Base-by-base conservation (phyloP, 2,113 vertebrate genomes). In the Pica pica region DNA sequence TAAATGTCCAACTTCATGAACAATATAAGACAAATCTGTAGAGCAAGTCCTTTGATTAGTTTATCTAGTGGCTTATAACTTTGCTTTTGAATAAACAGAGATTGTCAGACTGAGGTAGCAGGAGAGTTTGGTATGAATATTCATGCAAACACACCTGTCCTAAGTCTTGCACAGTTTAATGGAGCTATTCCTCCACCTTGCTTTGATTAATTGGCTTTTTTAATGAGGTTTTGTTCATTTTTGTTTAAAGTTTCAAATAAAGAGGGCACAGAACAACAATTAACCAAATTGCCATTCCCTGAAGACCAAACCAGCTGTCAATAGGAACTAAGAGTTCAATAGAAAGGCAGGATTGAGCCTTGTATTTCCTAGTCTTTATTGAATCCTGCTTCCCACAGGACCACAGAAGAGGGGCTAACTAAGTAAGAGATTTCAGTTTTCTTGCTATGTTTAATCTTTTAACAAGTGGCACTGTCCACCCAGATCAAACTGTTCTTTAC, bases 11-110 rank as follows among this genome's bases (percentile, higher is more conserved):
- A 16, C 53, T 86, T 93, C 60, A 68, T 84, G 90, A 95, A 88
- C 73, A 87, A 60, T 83, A 74, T 78, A 64, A 71, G 75, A 76
- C 26, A 95, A 76, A 90, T 50, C 59, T 70, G 59, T 47, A 83
- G 35, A 86, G 64, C 37, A 86, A 63, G 39, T 83, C 44, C 37
- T 96, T 89, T 88, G 79, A 88, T 93, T 93, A 90, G 68, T 93
- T 95, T 86, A 89, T 68, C 64, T 81, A 60, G 64, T 81, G 60
- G 16, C 57, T 90, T 90, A 49, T 86, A 84, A 81, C 73, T 68
- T 93, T 7, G 4, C 18, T 93, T 93, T 86, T 83, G 52, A 87
- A 92, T 78, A 94, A 92, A 41, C 46, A 59, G 37, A 55, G 27
- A 9, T 71, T 93, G 37, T 87, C 53, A 71, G 68, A 37, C 49